These are phyloP conservation scores for Lethenteron camtschaticum DNA, from an alignment of 2,113 vertebrate species.

Conservation along the genomic window DNA sequence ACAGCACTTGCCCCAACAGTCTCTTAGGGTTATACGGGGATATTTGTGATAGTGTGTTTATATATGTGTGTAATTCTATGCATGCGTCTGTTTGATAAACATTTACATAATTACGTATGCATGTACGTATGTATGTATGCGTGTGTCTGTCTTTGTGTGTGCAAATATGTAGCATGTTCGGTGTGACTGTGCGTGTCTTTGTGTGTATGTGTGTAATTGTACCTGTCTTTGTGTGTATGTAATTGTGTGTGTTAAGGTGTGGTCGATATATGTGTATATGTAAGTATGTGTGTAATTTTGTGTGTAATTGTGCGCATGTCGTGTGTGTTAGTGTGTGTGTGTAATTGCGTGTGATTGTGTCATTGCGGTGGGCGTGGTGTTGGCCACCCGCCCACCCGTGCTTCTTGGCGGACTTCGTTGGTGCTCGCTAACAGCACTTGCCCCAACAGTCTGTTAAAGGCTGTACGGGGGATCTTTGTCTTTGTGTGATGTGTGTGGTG, in stretches of 20 bases:
- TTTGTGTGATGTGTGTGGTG: too few relatives aligned
- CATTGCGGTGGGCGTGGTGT: too few relatives aligned
- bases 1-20: too few relatives aligned
- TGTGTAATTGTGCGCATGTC: not conserved
- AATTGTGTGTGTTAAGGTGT: not conserved
- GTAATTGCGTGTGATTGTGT: too few relatives aligned
- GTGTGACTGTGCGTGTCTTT: not conserved
- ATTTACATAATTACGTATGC: not conserved
- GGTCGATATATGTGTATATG: not conserved
- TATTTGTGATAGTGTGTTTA: not conserved
- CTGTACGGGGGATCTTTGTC: too few relatives aligned
- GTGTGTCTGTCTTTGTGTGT: not conserved
- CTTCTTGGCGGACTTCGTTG: too few relatives aligned
- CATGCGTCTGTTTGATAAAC: not conserved
- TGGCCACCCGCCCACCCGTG: too few relatives aligned
- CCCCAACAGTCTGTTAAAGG: too few relatives aligned
- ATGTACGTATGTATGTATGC: not conserved
- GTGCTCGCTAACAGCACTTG: too few relatives aligned
- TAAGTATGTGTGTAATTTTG: not conserved
- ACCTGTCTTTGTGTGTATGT: not conserved
- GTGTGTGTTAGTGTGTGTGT: not conserved
- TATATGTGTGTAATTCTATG: not conserved
- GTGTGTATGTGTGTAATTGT: conserved; percentile 1
- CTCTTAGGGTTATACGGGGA: not conserved
- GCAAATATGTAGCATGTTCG: not conserved